phyloP scores from a whole-genome alignment of 2,888 invertebrate species.

The Brachypalpus laphriformis region DNA sequence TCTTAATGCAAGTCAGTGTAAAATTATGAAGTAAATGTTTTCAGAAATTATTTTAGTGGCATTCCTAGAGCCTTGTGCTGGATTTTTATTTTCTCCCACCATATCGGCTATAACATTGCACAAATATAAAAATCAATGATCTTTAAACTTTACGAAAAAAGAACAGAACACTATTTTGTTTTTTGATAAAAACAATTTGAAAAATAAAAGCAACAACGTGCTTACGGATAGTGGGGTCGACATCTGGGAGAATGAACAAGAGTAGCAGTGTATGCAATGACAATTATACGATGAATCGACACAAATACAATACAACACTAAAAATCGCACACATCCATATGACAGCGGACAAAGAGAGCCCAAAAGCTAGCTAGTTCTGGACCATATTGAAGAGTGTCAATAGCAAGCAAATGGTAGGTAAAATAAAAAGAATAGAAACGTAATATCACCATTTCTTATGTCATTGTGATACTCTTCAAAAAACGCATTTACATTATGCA shows the following conservation, averaged over 20 bases:
- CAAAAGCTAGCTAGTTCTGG: background rate
- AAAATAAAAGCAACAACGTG: slow-evolving; percentile 9
- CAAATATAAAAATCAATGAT: slow-evolving; percentile 38
- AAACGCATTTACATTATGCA: slow-evolving; percentile 48
- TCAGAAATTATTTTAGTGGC: background rate
- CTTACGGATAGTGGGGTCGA: background rate
- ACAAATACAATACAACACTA: background rate
- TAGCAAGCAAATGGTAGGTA: slow-evolving; percentile 8
- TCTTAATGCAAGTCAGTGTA: background rate
- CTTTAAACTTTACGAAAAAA: slow-evolving; percentile 2
- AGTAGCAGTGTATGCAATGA: slow-evolving; percentile 8
- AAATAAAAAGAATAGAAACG: background rate
- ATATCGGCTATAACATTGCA: slow-evolving; percentile 21
- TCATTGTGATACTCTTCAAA: slow-evolving; percentile 42
- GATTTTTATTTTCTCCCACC: slow-evolving; percentile 5
- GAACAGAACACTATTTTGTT: background rate
- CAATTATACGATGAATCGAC: slow-evolving; percentile 4
- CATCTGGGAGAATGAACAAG: background rate
- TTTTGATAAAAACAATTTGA: background rate
- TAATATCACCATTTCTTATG: slow-evolving; percentile 27
- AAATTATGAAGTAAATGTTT: slow-evolving; percentile 5
- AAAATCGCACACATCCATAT: background rate
- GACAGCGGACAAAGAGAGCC: background rate
- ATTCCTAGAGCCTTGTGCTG: background rate
- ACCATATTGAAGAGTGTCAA: slow-evolving; percentile 13